These are phyloP conservation scores for Gisinianus flammeolus DNA, from an alignment of 2,888 invertebrate species.

Conservation along the genomic window DNA sequence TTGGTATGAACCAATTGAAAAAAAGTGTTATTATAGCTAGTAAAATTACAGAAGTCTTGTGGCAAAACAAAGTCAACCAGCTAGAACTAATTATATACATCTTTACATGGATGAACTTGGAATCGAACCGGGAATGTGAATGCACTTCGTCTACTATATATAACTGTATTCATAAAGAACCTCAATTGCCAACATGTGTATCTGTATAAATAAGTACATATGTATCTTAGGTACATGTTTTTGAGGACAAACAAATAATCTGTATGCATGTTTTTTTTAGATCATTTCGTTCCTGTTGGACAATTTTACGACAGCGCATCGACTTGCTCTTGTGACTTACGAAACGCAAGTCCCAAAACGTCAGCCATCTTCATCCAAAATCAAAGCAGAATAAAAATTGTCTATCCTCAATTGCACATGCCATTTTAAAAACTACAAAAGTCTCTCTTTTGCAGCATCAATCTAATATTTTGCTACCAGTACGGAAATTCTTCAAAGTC, in stretches of 20 bases:
- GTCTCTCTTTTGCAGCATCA: no score
- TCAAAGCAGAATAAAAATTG: no score
- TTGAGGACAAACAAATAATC: not conserved
- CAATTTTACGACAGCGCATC: not conserved
- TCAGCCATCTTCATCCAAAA: no score
- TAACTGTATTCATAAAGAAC: not conserved
- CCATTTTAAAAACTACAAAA: no score
- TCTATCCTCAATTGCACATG: no score
- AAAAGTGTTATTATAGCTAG: no score
- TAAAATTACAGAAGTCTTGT: no score
- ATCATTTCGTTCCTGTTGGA: not conserved
- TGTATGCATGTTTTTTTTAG: not conserved
- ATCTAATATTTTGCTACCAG: no score
- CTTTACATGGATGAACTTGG: not conserved
- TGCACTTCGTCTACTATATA: not conserved
- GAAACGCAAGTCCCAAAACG: no score
- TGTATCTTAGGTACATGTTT: not conserved
- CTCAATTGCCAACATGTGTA: not conserved
- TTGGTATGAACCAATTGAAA: no score
- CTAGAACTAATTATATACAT: not conserved
- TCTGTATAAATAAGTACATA: not conserved
- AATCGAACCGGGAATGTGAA: not conserved
- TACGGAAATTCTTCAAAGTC: no score
- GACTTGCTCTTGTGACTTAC: not conserved
- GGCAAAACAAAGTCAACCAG: slow-evolving; percentile 44